These are phyloP conservation scores for Moxostoma hubbsi DNA, from an alignment of 2,797 vertebrate species.

Conservation along the genomic window DNA sequence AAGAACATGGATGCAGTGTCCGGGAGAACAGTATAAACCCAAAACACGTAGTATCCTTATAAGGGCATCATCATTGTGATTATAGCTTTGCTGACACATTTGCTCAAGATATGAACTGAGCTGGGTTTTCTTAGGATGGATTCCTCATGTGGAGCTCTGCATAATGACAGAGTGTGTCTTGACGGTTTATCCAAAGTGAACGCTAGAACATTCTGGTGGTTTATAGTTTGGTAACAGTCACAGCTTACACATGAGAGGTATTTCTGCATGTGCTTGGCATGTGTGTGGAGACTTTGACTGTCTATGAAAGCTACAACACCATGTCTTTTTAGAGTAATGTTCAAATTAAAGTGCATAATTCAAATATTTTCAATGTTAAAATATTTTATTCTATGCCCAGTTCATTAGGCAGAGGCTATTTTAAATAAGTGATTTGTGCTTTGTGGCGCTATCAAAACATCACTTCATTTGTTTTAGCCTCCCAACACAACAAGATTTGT, in stretches of 20 bases:
- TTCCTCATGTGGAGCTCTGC: conserved; percentile 28
- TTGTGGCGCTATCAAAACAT: no score
- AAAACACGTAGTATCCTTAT: conserved; percentile 53
- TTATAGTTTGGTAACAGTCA: conserved; percentile 38
- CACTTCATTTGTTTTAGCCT: no score
- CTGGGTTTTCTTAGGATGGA: conserved; percentile 44
- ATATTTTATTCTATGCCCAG: no score
- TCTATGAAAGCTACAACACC: background rate
- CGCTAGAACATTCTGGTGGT: conserved; percentile 19
- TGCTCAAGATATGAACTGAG: conserved; percentile 43
- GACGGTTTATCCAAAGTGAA: conserved; percentile 47
- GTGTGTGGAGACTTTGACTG: conserved; percentile 25
- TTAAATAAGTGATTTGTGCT: no score
- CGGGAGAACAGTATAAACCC: conserved; percentile 39
- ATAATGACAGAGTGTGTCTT: conserved; percentile 47
- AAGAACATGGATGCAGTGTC: conserved; percentile 43
- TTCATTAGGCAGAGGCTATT: no score
- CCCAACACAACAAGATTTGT: no score
- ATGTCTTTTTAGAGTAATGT: conserved; percentile 4
- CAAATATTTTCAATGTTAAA: no score
- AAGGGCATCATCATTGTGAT: conserved; percentile 54
- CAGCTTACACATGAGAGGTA: conserved; percentile 20
- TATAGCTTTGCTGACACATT: conserved; percentile 44
- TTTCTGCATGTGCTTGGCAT: conserved; percentile 37
- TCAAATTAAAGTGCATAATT: background rate